Conservation (phyloP, 2,888 invertebrate genomes). For the Scrobipalpa atriplicella region DNA sequence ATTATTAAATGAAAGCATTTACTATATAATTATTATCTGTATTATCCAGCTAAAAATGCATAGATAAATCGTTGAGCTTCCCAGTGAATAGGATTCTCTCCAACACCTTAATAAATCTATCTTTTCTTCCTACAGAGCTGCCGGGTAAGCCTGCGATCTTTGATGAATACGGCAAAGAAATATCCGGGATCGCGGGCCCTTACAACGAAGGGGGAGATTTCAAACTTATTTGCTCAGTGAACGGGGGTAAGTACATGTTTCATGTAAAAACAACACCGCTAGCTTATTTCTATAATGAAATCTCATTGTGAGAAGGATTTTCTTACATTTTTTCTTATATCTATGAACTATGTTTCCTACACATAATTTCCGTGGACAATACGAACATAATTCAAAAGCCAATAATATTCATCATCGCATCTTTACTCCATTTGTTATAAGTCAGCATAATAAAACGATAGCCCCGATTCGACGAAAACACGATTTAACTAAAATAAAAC, state of each 20-base stretch:
- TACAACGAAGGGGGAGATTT: slow-evolving; percentile 89
- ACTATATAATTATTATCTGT: background rate
- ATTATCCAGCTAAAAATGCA: background rate
- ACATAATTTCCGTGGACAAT: too few relatives aligned
- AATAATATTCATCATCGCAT: too few relatives aligned
- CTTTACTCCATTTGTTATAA: too few relatives aligned
- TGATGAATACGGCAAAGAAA: slow-evolving; percentile 86
- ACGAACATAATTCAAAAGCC: too few relatives aligned
- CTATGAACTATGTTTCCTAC: too few relatives aligned
- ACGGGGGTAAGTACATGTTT: slow-evolving; percentile 83
- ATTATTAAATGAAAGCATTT: background rate
- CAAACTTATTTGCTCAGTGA: slow-evolving; percentile 88
- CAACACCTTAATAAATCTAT: slow-evolving; percentile 33
- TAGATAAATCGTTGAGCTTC: slow-evolving; percentile 15
- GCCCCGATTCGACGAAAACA: too few relatives aligned
- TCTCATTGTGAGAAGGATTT: too few relatives aligned
- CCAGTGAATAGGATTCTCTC: slow-evolving; percentile 7
- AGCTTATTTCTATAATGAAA: too few relatives aligned
- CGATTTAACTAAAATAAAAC: too few relatives aligned
- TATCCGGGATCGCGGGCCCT: slow-evolving; percentile 86
- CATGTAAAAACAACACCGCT: too few relatives aligned
- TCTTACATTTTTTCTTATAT: too few relatives aligned
- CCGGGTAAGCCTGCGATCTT: slow-evolving; percentile 88
- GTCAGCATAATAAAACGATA: too few relatives aligned
- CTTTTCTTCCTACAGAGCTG: slow-evolving; percentile 82